Evolutionary conservation across 2,888 invertebrate genomes (phyloP), one percentile per base, ranked within the genome.

Genomic region (Leptogaster cylindrica): DNA sequence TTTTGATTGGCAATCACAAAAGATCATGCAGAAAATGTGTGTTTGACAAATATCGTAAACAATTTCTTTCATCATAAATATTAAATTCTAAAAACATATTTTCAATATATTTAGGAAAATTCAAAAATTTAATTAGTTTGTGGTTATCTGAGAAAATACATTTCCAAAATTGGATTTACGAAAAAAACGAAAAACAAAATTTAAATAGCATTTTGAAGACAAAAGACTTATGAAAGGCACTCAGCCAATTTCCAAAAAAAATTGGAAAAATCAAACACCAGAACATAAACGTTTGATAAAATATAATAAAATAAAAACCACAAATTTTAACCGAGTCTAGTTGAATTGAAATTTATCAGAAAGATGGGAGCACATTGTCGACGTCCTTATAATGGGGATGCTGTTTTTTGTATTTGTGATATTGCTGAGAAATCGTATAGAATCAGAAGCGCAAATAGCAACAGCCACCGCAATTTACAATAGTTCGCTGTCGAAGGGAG

Each of bases 331-430:
- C 33, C 8, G 27, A 14, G 52, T 52, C 33, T 52, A 28, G 12
- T 20, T 58, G 58, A 58, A 58, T 39, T 58, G 58, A 58, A 58
- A 58, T 58, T 58, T 58, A 58, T 58, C 58, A 36, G 5, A 58
- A 58, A 25, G 25, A n/a, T 20, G 31, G 18, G 31, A 52, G 31
- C 23, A 31, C 14, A 20, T 33, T 33, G 31, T 52, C 33, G 52
- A 33, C 52, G 7, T 31, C n/a, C n/a, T n/a, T n/a, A n/a, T n/a
- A n/a, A n/a, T n/a, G n/a, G n/a, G n/a, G n/a, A n/a, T n/a, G n/a
- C n/a, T n/a, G n/a, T n/a, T n/a, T n/a, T n/a, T n/a, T n/a, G n/a
- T n/a, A n/a, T n/a, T 10, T 10, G 31, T 31, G 7, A 10, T 31
- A 8, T 6, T 31, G 31, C 14, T 14, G 16, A 25, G 58, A 33